These are phyloP conservation scores for Steatocranus sp. DNA, from an alignment of 2,797 vertebrate species.

Conservation along the genomic window DNA sequence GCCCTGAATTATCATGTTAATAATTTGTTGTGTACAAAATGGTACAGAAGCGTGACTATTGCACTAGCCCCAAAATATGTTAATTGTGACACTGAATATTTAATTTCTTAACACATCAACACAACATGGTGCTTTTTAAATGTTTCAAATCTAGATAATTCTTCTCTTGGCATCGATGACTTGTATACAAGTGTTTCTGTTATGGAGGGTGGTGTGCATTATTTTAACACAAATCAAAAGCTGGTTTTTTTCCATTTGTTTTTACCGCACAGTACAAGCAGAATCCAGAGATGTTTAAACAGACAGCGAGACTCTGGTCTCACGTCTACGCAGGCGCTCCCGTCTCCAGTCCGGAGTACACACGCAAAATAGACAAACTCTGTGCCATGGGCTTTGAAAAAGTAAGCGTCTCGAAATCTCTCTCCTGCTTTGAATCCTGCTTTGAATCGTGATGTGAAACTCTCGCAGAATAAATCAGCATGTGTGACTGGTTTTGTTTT, in stretches of 20 bases:
- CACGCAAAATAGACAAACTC: slow-evolving; percentile 99
- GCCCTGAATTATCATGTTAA: background rate
- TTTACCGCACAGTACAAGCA: slow-evolving; percentile 87
- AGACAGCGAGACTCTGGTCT: slow-evolving; percentile 97
- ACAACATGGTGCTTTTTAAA: background rate
- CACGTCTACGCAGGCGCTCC: slow-evolving; percentile 96
- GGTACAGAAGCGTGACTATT: background rate
- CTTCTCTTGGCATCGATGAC: background rate
- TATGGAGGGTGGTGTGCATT: background rate
- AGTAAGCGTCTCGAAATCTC: slow-evolving; percentile 74
- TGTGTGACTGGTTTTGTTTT: background rate
- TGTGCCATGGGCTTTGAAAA: slow-evolving; percentile 99
- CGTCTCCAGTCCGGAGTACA: slow-evolving; percentile 96
- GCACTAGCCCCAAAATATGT: background rate
- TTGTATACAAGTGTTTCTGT: background rate
- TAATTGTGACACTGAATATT: background rate
- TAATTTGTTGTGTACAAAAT: background rate
- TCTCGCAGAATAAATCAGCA: background rate
- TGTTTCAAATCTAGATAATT: background rate
- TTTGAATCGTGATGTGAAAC: background rate
- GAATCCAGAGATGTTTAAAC: slow-evolving; percentile 99
- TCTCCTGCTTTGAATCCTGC: rapidly evolving
- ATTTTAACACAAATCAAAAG: background rate
- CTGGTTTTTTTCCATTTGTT: slow-evolving; percentile 4
- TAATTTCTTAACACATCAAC: background rate